Evolutionary conservation across 2,113 vertebrate species (phyloP), one percentile per base, ranked within the genome.

Genomic region (Chrysochloris asiatica): DNA sequence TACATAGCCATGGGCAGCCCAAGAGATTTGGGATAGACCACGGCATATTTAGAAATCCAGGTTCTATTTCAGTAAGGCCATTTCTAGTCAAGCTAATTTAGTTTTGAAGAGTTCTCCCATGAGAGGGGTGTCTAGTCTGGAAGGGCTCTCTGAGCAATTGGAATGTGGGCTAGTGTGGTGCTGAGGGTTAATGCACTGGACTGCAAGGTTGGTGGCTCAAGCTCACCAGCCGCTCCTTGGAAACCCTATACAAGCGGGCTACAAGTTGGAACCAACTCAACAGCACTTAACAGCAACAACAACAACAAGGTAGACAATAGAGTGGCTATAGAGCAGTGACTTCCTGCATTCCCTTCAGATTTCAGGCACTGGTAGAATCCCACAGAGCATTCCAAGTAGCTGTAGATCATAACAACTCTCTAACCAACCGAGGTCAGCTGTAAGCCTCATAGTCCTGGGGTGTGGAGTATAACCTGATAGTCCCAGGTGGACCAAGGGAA

Each of bases 21-120:
- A 38, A 73, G 38, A 78, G 28, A 36, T 59, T 83, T 75, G 45
- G 56, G n/a, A 48, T 69, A 52, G 26, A 76, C n/a, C n/a, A 84
- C 36, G 36, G 50, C 17, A 80, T 80, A 16, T 17, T 76, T 50
- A 69, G 67, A 79, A 81, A 89, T 67, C 48, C 24, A 78, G 6
- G 17, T 11, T 30, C 43, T 13, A 54, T 9, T 69, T 4, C 22
- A 45, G 4, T 28, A 14, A 56, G 52, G 1, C 14, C 59, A 81
- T 84, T 86, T 82, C 73, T 73, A 36, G 36, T 14, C 26, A 30
- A n/a, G n/a, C n/a, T 50, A 83, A 83, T n/a, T 92, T 72, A 78
- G 26, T 86, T 90, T 56, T 80, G 50, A 86, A 88, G 83, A 33
- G 50, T 33, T 30, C n/a, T 59, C 30, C 36, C 67, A 28, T 77